These are phyloP conservation scores for Meliscaeva auricollis DNA, from an alignment of 2,888 invertebrate species.

Conservation along the genomic window DNA sequence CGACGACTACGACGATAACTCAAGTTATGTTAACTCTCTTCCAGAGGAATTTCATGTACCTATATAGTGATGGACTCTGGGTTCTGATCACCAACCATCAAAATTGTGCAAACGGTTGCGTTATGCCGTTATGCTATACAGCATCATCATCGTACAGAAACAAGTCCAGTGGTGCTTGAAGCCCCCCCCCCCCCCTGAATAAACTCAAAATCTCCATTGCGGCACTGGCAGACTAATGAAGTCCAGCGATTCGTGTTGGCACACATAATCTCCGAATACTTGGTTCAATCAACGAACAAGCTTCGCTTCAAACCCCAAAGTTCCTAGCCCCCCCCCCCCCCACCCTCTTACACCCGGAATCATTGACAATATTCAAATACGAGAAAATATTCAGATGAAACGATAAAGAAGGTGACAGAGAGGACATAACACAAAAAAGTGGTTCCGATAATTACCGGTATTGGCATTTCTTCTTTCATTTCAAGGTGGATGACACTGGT, in stretches of 20 bases:
- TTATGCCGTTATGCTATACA: constrained; percentile 48
- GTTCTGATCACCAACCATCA: constrained; percentile 64
- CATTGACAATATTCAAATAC: constrained; percentile 53
- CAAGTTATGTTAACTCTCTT: constrained; percentile 64
- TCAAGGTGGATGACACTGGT: not conserved
- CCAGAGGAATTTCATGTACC: constrained; percentile 24
- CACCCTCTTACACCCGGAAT: not conserved
- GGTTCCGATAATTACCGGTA: constrained; percentile 73
- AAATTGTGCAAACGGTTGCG: constrained; percentile 73
- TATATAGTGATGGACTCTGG: constrained; percentile 5
- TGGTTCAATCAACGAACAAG: constrained; percentile 69
- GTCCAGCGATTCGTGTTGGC: constrained; percentile 72
- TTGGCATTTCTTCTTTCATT: constrained; percentile 48
- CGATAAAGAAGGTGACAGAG: constrained; percentile 45
- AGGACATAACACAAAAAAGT: constrained; percentile 68
- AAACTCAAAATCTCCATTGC: constrained; percentile 46
- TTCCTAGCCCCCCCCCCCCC: not conserved
- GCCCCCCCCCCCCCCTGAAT: constrained; percentile 42
- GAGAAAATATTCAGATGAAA: constrained; percentile 22
- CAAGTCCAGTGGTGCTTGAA: constrained; percentile 53
- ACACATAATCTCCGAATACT: constrained; percentile 72
- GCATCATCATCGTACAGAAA: not conserved
- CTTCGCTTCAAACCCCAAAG: not conserved
- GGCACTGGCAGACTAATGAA: constrained; percentile 61
- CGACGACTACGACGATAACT: not conserved